Conservation (phyloP, 2,113 vertebrate genomes). For the Hippocampus guttulatus region DNA sequence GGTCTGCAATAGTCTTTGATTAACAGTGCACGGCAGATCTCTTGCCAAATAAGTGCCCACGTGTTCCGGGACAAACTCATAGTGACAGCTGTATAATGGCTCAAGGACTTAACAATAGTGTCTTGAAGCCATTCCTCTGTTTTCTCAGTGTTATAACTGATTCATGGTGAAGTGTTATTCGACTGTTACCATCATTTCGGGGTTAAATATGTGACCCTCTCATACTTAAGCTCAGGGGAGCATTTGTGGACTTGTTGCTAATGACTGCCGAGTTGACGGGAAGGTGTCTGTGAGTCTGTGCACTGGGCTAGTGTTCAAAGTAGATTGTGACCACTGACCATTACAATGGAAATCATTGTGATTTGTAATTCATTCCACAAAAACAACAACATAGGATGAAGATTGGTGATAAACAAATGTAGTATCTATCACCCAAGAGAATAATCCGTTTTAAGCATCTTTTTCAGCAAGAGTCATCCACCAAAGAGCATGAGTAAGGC, state of each 20-base stretch:
- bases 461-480: too few species aligned
- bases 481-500: too few species aligned
- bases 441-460: too few species aligned
- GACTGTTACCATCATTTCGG: slow-evolving; percentile 35
- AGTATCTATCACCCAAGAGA: too few species aligned
- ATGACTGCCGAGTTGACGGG: slow-evolving; percentile 41
- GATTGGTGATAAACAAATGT: too few species aligned
- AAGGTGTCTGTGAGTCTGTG: slow-evolving; percentile 17
- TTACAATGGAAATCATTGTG: too few species aligned
- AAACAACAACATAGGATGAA: too few species aligned
- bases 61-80: slow-evolving; percentile 40
- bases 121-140: slow-evolving; percentile 32
- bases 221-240: slow-evolving; percentile 41
- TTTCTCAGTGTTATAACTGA: slow-evolving; percentile 46
- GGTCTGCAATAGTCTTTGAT: slow-evolving; percentile 51
- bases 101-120: slow-evolving; percentile 40
- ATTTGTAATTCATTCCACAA: too few species aligned
- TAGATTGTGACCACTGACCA: background rate
- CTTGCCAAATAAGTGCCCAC: slow-evolving; percentile 45
- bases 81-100: slow-evolving; percentile 56
- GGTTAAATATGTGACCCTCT: slow-evolving; percentile 64
- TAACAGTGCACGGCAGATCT: slow-evolving; percentile 52
- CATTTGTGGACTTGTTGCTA: slow-evolving; percentile 47
- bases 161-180: slow-evolving; percentile 63
- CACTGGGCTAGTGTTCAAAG: slow-evolving; percentile 15